A percentile compares a stretch with the other conserved stretches of the same genome.
Evolutionary conservation across 2,797 vertebrate species (phyloP).

Genomic region (Peromyscus melanophrys): DNA sequence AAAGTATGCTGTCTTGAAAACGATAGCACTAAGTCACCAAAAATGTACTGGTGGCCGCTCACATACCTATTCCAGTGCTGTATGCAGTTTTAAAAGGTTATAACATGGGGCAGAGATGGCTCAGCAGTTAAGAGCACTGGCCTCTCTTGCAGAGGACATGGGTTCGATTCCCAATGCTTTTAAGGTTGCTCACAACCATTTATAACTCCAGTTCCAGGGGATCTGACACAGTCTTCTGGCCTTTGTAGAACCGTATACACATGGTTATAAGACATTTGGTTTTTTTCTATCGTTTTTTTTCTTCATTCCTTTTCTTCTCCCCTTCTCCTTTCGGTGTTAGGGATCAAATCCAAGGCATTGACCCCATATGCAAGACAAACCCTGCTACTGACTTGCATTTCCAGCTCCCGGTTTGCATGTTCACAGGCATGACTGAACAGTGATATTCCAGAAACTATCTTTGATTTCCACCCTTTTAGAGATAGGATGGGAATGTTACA

Average conservation of each 20-base stretch:
- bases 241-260: neutral
- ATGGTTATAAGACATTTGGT: neutral
- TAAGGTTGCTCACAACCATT: neutral
- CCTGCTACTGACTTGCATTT: neutral
- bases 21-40: neutral
- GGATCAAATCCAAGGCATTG: neutral
- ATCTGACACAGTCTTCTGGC: neutral
- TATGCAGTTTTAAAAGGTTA: neutral
- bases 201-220: neutral
- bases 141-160: neutral
- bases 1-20: neutral
- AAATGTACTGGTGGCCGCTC: neutral
- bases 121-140: neutral
- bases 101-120: neutral
- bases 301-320: neutral
- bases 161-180: neutral
- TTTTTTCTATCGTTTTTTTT: neutral
- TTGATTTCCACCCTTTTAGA: slow-evolving; percentile 43
- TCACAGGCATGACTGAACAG: neutral
- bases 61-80: no score
- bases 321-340: neutral
- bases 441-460: neutral
- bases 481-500: neutral
- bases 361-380: neutral
- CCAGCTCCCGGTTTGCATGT: neutral